These are phyloP conservation scores for Paraplagusia blochii DNA, from an alignment of 2,113 vertebrate genomes.

Conservation along the genomic window DNA sequence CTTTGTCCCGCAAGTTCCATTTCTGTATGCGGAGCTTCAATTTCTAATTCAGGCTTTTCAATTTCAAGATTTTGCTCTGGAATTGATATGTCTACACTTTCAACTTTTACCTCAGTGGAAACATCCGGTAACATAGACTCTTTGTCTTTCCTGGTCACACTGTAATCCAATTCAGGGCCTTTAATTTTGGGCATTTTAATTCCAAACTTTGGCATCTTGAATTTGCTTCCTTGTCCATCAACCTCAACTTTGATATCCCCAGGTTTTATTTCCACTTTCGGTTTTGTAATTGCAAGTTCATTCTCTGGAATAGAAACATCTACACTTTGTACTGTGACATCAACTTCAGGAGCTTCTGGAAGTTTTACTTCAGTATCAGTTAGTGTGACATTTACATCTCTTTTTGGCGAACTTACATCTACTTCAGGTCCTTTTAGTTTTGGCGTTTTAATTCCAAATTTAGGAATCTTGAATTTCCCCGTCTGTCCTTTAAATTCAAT, in stretches of 20 bases:
- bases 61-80: conserved; percentile 25
- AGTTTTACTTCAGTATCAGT: conserved; percentile 28
- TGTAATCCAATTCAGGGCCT: conserved; percentile 32
- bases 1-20: conserved; percentile 15
- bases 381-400: conserved; percentile 17
- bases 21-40: not conserved
- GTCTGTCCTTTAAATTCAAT: conserved; percentile 3
- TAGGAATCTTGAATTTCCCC: conserved; percentile 37
- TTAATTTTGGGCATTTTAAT: conserved; percentile 28
- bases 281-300: no score
- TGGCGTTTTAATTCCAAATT: conserved; percentile 34
- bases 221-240: conserved; percentile 34
- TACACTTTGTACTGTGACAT: no score
- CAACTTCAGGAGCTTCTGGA: no score
- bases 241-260: not conserved
- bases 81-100: no score
- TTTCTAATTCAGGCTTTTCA: conserved; percentile 11
- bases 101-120: no score
- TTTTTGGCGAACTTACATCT: conserved; percentile 32
- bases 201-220: conserved; percentile 48
- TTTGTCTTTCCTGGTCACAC: no score
- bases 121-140: no score
- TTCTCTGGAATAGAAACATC: no score
- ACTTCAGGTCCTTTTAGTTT: conserved; percentile 35
- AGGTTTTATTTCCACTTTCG: no score